Conservation (phyloP, 2,113 vertebrate species). For the Sphyrna mokarran region DNA sequence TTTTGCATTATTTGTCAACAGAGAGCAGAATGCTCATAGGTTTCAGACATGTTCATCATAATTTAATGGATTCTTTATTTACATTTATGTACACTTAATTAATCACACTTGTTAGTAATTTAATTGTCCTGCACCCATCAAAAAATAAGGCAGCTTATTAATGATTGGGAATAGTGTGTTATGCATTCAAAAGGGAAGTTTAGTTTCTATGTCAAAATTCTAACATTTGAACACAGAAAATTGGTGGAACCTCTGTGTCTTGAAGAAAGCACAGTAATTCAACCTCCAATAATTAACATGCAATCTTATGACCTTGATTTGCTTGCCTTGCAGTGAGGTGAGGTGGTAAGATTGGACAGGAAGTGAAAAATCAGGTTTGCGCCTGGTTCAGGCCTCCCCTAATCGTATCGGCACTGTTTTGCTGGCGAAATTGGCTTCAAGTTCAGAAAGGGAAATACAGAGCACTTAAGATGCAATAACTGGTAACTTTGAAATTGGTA, state of each 20-base stretch:
- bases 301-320: too few species aligned
- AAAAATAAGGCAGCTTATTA: background rate
- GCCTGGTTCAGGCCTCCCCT: too few species aligned
- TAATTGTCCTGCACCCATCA: background rate
- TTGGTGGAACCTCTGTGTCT: background rate
- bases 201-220: background rate
- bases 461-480: background rate
- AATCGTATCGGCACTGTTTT: too few species aligned
- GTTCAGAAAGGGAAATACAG: background rate
- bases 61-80: background rate
- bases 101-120: background rate
- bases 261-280: background rate
- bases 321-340: too few species aligned
- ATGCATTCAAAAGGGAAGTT: background rate
- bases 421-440: too few species aligned
- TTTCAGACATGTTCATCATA: background rate
- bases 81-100: background rate
- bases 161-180: background rate
- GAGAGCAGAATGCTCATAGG: background rate
- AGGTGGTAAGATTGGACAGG: too few species aligned
- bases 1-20: background rate
- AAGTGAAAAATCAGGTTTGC: too few species aligned
- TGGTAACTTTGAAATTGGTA: background rate
- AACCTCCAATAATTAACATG: background rate
- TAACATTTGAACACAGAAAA: background rate